A percentile compares a stretch with the other conserved stretches of the same genome.
These are phyloP conservation scores for Linnaemya tessellans DNA, from an alignment of 2,888 invertebrate species.

Conservation along the genomic window DNA sequence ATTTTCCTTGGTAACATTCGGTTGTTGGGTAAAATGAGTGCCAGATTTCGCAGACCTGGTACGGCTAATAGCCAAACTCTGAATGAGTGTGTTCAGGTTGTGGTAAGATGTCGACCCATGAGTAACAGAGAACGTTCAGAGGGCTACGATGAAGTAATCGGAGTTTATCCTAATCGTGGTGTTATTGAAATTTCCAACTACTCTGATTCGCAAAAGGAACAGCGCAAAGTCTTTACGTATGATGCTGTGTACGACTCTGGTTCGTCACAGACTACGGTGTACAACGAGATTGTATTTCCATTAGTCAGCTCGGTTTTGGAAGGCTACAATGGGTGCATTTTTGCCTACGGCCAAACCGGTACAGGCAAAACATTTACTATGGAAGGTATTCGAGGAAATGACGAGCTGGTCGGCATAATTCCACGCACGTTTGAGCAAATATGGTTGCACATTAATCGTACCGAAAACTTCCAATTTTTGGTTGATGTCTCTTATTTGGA, in stretches of 20 bases:
- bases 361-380: conserved; percentile 92
- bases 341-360: conserved; percentile 99
- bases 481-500: conserved; percentile 98
- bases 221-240: conserved; percentile 97
- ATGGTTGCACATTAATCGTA: conserved; percentile 95
- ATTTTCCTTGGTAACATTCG: conserved; percentile 64
- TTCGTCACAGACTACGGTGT: conserved; percentile 95
- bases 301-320: conserved; percentile 97
- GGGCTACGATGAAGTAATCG: conserved; percentile 86
- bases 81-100: conserved; percentile 97
- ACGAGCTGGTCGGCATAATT: conserved; percentile 92
- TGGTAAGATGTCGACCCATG: conserved; percentile 98
- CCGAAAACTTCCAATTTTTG: conserved; percentile 96
- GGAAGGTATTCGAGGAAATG: conserved; percentile 87
- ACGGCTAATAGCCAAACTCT: conserved; percentile 79
- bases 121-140: conserved; percentile 91
- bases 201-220: conserved; percentile 86
- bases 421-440: conserved; percentile 99
- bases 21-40: conserved; percentile 77
- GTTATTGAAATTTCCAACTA: conserved; percentile 95
- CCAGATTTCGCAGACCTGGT: conserved; percentile 79
- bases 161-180: conserved; percentile 93
- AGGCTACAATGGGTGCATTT: conserved; percentile 99
- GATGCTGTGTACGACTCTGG: conserved; percentile 97
- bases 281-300: conserved; percentile 97